Base-by-base conservation (phyloP, 2,797 vertebrate species). In the Enteromius argenteus region DNA sequence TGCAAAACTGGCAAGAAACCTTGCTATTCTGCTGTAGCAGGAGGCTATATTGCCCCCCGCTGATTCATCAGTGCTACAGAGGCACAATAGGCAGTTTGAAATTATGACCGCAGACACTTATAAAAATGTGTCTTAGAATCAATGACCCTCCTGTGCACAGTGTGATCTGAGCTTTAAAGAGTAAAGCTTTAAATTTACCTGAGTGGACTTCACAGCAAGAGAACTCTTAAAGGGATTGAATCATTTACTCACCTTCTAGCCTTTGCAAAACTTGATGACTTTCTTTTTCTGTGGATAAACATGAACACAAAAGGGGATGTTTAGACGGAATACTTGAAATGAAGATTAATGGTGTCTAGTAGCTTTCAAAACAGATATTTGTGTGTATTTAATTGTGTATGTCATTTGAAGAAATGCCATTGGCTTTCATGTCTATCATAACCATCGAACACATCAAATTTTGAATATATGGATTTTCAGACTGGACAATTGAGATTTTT, bases 21-120 rank as follows among this genome's bases (percentile, higher is more conserved):
- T 17, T 82, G 81, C 56, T 79, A 66, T 88, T 89, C 79, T 87
- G 85, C 85, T 80, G 84, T 86, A 90, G 86, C 83, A 82, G 44
- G 60, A 32, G 37, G 27, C 19, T 49, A 84, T 49, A 84, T 58
- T 67, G 86, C 39, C 66, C 68, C 85, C 83, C 90, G 80, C 66
- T 85, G 87, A 89, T 88, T 89, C 64, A 68, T 80, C 64, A 68
- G 32, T 19, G 30, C 67, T 56, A 39, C 27, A 49, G 64, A n/a
- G 21, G 21, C 32, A 23, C 46, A 68, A 39, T 53, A 49, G 15
- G 53, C 35, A 78, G 79, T 85, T 72, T 87, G 37, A 87, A 90
- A 90, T 90, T 79, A 85, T 83, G 69, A 90, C 88, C 89, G 79
- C 84, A 89, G 42, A 23, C 27, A 37, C 14, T 53, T 53, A 53